Evolutionary conservation across 1,140 invertebrate genomes (phyloP), one percentile per base, ranked within the genome.

Genomic region (Hyles euphorbiae): DNA sequence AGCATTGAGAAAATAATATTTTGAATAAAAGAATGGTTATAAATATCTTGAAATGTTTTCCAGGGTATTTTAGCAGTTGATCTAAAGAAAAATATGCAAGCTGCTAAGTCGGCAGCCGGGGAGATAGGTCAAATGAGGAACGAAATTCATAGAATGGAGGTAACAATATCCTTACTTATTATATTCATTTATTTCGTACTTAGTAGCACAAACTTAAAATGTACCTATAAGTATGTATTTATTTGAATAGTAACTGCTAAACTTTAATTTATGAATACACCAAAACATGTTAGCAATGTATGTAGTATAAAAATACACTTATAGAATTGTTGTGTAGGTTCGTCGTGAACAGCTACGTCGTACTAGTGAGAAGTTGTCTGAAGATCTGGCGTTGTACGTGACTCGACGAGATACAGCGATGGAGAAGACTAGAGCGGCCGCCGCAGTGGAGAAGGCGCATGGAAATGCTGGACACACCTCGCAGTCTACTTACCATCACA

Each of bases 71-170:
- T 95, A 63, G 92, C 93, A 3, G 90, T 91, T 46, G 94, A 96
- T 74, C 91, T 93, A 0, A 92, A 93, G 61, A 91, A 91, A 70
- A 92, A 90, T 61, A 90, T 94, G 5, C 91, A 93, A 59, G 88
- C 91, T 46, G 93, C 94, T 60, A 91, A 92, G 56, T 90, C 91
- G n/a, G 83, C 88, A n/a, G 90, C 82, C 22, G 93, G 93, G 2
- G 94, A 95, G 78, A 91, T 95, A 51, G 92, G 92, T 6, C 85
- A 87, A 10, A 95, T 96, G 94, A 94, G 92, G 80, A 90, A 88
- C 53, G 95, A 96, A 89, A 96, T 96, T 75, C 95, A 96, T 73
- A 91, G 93, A 68, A 96, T 96, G 95, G 91, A 94, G 83, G 82
- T 86, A 59, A 70, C 12, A 11, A 11, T 50, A 11, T 12, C 3